Conservation (phyloP, 1,140 invertebrate genomes). For the Tachypleus tridentatus region DNA sequence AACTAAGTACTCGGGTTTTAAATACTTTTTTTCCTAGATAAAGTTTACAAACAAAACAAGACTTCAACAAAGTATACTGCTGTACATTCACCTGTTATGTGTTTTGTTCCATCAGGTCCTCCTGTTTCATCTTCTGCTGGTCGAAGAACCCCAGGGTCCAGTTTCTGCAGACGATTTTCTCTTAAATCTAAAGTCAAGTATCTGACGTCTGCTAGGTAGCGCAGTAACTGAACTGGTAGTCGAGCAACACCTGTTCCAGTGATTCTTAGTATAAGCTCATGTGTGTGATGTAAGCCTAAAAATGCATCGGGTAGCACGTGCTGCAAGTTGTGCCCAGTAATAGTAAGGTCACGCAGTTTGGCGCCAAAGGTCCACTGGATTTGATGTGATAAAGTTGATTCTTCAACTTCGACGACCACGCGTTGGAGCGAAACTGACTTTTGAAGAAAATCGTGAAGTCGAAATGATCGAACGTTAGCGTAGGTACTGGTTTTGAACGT, state of each 20-base stretch:
- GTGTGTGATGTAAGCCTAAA: constrained; percentile 18
- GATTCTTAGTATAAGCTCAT: constrained; percentile 22
- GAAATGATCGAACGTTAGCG: constrained; percentile 22
- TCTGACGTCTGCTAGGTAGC: constrained; percentile 21
- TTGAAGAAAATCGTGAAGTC: constrained; percentile 21
- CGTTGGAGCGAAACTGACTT: constrained; percentile 15
- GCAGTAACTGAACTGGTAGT: constrained; percentile 19
- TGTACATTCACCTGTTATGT: background rate
- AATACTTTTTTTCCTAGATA: background rate
- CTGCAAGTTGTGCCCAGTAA: constrained; percentile 20
- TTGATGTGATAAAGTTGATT: constrained; percentile 23
- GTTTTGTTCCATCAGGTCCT: background rate
- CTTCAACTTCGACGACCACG: constrained; percentile 19
- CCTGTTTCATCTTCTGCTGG: too few relatives aligned
- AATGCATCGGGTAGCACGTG: constrained; percentile 24
- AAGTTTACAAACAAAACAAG: background rate
- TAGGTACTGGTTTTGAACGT: constrained; percentile 21
- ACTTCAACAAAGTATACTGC: background rate
- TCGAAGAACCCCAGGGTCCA: too few relatives aligned
- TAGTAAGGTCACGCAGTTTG: constrained; percentile 21
- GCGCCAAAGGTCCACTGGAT: constrained; percentile 24
- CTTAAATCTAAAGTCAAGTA: constrained; percentile 22
- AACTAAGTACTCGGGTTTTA: too few relatives aligned
- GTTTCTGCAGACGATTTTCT: constrained; percentile 11
- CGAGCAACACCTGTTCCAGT: constrained; percentile 15